phyloP scores from a whole-genome alignment of 2,113 vertebrate species.

The Picathartes gymnocephalus region DNA sequence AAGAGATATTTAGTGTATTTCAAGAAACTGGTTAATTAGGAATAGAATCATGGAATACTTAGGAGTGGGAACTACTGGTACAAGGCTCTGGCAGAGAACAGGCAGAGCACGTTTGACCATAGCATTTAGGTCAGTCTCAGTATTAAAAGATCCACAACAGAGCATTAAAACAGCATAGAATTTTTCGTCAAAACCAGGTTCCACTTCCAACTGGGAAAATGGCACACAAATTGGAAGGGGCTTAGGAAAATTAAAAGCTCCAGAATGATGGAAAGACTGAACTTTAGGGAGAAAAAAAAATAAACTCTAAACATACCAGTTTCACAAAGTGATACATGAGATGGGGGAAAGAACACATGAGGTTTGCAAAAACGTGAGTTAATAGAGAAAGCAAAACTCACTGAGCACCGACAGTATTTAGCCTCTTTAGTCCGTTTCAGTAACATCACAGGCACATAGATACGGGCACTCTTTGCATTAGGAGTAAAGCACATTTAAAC shows the following conservation, averaged over 20 bases:
- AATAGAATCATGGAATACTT: background rate
- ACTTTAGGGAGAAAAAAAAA: background rate
- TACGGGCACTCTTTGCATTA: background rate
- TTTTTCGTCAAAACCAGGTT: background rate
- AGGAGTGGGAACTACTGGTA: background rate
- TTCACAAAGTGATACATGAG: background rate
- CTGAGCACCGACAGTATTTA: background rate
- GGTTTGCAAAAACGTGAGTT: background rate
- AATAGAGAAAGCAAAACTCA: background rate
- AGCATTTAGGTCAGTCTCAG: background rate
- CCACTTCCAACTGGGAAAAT: background rate
- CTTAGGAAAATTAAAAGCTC: background rate
- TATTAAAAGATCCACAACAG: background rate
- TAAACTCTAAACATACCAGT: fast-evolving
- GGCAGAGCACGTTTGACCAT: background rate
- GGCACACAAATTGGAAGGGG: background rate
- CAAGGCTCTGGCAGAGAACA: background rate
- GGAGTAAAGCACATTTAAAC: background rate
- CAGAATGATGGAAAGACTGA: background rate
- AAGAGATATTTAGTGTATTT: background rate
- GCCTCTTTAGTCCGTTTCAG: background rate
- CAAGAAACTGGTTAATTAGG: background rate
- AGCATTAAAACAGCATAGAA: background rate
- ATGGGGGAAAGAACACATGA: fast-evolving
- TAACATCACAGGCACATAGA: background rate